These are phyloP conservation scores for Lamellibrachia luymesi DNA, from an alignment of 1,140 invertebrate genomes.

Conservation along the genomic window DNA sequence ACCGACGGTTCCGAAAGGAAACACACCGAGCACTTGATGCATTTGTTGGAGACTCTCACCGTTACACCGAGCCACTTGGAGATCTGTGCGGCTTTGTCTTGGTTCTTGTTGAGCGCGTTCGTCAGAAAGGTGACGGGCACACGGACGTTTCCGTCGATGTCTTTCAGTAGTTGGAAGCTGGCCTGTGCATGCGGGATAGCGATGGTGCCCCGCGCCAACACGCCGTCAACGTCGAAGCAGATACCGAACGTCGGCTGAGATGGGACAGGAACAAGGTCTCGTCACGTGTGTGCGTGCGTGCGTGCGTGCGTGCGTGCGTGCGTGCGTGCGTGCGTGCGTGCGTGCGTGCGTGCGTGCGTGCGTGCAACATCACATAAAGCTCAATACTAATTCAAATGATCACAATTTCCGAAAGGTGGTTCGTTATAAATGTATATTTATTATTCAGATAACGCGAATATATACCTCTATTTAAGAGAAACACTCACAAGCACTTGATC, in stretches of 20 bases:
- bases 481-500: too few species aligned
- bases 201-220: conserved; percentile 67
- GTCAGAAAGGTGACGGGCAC: conserved; percentile 72
- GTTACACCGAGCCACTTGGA: conserved; percentile 66
- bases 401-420: too few species aligned
- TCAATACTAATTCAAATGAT: too few species aligned
- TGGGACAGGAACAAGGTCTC: background rate
- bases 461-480: too few species aligned
- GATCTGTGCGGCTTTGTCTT: conserved; percentile 67
- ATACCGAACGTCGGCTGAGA: conserved; percentile 62
- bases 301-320: background rate
- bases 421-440: too few species aligned
- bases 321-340: background rate
- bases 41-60: conserved; percentile 48
- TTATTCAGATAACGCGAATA: too few species aligned
- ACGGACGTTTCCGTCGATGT: conserved; percentile 63
- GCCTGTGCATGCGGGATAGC: conserved; percentile 66
- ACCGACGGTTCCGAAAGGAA: too few species aligned
- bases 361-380: background rate
- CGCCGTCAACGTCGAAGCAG: conserved; percentile 74
- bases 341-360: background rate
- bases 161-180: conserved; percentile 63
- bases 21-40: background rate
- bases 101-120: conserved; percentile 67
- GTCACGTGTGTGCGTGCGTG: background rate